A percentile compares a stretch with the other conserved stretches of the same genome.
phyloP scores from a whole-genome alignment of 2,888 invertebrate species.

The Zootermopsis nevadensis region DNA sequence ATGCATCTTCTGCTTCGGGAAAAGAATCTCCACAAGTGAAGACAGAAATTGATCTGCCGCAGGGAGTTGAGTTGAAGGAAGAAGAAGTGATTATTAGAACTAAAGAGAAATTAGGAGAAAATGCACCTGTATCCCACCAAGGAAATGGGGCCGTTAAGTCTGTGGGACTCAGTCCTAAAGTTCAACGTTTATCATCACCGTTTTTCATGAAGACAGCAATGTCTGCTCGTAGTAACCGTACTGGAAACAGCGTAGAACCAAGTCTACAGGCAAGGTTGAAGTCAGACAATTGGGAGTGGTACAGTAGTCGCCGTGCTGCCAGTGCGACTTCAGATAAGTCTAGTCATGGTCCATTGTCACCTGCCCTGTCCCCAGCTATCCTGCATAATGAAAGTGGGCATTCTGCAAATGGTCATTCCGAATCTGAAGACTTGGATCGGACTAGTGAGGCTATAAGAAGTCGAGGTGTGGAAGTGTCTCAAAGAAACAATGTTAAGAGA shows the following conservation, averaged over 20 bases:
- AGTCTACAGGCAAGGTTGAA: conserved; percentile 56
- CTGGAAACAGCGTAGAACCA: conserved; percentile 28
- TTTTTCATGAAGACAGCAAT: conserved; percentile 64
- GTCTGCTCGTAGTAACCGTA: conserved; percentile 58
- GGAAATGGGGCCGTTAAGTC: conserved; percentile 38
- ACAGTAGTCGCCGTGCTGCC: conserved; percentile 55
- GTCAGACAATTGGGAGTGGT: conserved; percentile 60
- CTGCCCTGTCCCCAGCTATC: conserved; percentile 30
- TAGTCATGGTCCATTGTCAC: conserved; percentile 49
- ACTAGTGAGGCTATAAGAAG: conserved; percentile 47
- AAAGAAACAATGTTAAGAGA: conserved; percentile 61
- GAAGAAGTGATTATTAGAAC: not conserved
- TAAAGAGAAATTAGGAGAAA: not conserved
- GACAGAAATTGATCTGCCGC: conserved; percentile 5
- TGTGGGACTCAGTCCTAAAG: not conserved
- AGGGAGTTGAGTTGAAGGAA: not conserved
- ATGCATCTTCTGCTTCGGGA: not conserved
- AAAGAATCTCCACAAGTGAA: conserved; percentile 21
- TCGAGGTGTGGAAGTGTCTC: conserved; percentile 55
- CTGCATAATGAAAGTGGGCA: conserved; percentile 48
- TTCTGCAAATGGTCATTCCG: conserved; percentile 57
- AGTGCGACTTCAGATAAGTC: conserved; percentile 49
- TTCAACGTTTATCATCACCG: conserved; percentile 57
- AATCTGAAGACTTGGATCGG: conserved; percentile 51
- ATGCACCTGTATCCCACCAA: not conserved